phyloP scores from a whole-genome alignment of 2,888 invertebrate species.

The Parnassius mnemosyne region DNA sequence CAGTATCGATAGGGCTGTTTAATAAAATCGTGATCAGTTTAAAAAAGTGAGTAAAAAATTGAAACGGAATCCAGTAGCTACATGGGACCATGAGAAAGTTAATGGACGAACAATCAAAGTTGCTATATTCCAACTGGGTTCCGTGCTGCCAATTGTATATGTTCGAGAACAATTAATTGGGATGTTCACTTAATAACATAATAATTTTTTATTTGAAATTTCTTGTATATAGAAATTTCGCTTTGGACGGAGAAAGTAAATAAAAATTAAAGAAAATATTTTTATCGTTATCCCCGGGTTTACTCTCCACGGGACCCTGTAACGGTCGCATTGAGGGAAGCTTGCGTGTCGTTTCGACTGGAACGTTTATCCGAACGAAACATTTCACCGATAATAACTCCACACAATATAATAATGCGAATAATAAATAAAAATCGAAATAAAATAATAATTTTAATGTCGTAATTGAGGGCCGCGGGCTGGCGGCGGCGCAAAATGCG shows the following conservation, averaged over 20 bases:
- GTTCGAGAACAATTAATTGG: background rate
- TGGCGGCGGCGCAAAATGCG: constrained; percentile 52
- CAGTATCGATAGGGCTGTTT: constrained; percentile 31
- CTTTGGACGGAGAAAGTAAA: background rate
- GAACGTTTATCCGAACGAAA: constrained; percentile 79
- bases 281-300: background rate
- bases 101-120: constrained; percentile 51
- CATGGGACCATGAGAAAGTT: constrained; percentile 73
- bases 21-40: constrained; percentile 66
- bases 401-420: constrained; percentile 81
- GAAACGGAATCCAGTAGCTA: constrained; percentile 72
- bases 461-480: constrained; percentile 77
- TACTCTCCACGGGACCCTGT: constrained; percentile 52
- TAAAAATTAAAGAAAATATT: background rate
- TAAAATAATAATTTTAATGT: constrained; percentile 80
- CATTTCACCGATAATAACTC: constrained; percentile 81
- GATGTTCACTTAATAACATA: background rate
- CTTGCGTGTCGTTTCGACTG: constrained; percentile 68
- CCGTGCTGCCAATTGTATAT: constrained; percentile 35
- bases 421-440: constrained; percentile 81
- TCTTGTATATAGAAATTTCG: no score
- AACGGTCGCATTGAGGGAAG: constrained; percentile 46
- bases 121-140: constrained; percentile 43
- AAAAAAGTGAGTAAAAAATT: constrained; percentile 53
- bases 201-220: background rate